phyloP scores from a whole-genome alignment of 2,888 invertebrate genomes.

The Drosophila longiperda region DNA sequence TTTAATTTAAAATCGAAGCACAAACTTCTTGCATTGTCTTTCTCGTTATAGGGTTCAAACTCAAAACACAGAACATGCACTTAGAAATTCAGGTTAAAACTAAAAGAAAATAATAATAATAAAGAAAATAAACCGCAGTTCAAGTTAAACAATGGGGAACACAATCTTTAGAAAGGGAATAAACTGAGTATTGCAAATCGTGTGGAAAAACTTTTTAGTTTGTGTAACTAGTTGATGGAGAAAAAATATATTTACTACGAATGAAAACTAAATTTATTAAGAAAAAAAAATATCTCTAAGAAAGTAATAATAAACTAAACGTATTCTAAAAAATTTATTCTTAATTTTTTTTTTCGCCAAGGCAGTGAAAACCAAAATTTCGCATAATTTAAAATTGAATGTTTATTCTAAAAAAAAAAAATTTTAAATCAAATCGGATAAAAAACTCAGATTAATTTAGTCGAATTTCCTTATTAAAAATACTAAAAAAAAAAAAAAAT shows the following conservation, averaged over 20 bases:
- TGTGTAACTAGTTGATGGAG: background rate
- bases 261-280: background rate
- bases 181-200: background rate
- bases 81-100: background rate
- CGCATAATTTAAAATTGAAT: background rate
- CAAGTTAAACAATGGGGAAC: background rate
- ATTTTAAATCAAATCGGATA: too few species aligned
- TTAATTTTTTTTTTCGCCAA: too few species aligned
- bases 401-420: background rate
- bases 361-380: background rate
- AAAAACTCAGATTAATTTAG: too few species aligned
- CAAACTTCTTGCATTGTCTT: conserved; percentile 9
- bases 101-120: background rate
- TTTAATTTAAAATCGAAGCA: conserved; percentile 68
- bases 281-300: background rate
- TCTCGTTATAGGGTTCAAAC: background rate
- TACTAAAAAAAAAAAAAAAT: too few species aligned
- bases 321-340: background rate
- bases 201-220: background rate
- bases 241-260: background rate
- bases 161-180: background rate
- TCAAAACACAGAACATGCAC: background rate
- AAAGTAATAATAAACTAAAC: too few species aligned
- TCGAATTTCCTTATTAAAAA: too few species aligned
- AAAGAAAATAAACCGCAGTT: background rate